Percentiles rank a stretch among this genome's conserved stretches.
Conservation (phyloP, 1,140 invertebrate species). For the Aradophagus sp. region DNA sequence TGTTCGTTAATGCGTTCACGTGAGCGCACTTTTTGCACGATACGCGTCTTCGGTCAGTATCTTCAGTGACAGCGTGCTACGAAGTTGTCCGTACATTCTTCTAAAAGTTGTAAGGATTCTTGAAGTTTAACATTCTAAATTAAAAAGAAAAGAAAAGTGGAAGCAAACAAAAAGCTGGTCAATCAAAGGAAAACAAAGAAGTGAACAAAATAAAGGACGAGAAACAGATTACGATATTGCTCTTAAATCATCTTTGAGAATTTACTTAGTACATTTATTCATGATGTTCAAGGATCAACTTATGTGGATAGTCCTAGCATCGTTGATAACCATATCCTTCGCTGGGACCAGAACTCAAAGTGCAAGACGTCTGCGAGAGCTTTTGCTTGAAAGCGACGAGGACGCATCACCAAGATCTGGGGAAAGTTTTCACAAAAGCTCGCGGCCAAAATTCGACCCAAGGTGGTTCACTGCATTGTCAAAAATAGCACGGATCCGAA, state of each 20-base stretch:
- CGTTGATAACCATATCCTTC: too few species aligned
- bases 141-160: too few species aligned
- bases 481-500: constrained; percentile 58
- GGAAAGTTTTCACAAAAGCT: constrained; percentile 3
- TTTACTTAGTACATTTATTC: too few species aligned
- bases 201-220: too few species aligned
- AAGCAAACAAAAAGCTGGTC: background rate
- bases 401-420: background rate
- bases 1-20: constrained; percentile 59
- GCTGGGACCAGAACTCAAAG: too few species aligned
- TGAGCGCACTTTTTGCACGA: constrained; percentile 46
- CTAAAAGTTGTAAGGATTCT: too few species aligned
- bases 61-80: constrained; percentile 49
- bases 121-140: too few species aligned
- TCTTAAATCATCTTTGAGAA: too few species aligned
- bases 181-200: constrained; percentile 7
- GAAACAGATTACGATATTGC: too few species aligned
- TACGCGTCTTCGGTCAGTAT: constrained; percentile 56
- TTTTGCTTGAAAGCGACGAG: constrained; percentile 12
- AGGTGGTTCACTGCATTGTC: constrained; percentile 55
- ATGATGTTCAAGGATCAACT: too few species aligned
- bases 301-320: too few species aligned
- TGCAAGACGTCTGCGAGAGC: constrained; percentile 12
- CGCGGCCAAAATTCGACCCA: constrained; percentile 29
- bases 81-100: constrained; percentile 9